Conservation (phyloP, 2,888 invertebrate genomes). For the Drosophila barbarae region DNA sequence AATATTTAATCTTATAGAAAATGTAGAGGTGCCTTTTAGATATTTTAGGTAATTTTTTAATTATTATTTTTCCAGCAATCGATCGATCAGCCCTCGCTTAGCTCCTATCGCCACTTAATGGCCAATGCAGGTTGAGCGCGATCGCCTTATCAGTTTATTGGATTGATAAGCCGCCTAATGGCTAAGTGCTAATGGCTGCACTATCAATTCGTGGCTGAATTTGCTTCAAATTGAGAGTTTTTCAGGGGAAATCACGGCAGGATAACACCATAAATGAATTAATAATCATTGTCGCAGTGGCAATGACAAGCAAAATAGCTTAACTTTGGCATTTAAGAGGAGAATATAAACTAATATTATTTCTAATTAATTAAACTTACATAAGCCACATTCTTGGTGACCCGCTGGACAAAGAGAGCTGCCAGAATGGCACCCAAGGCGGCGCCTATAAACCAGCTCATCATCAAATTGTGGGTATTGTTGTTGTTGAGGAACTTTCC, state of each 20-base stretch:
- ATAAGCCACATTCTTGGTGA: constrained; percentile 74
- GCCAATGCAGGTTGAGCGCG: constrained; percentile 50
- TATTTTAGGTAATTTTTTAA: not conserved
- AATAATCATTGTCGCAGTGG: not conserved
- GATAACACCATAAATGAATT: not conserved
- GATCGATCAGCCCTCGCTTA: constrained; percentile 39
- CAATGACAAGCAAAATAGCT: not conserved
- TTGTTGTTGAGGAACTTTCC: constrained; percentile 55
- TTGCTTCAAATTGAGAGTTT: constrained; percentile 1
- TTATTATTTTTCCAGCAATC: constrained; percentile 10
- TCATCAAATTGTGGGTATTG: constrained; percentile 64
- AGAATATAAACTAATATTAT: not conserved
- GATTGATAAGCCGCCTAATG: constrained; percentile 37
- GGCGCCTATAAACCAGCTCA: constrained; percentile 76
- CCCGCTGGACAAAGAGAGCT: constrained; percentile 68
- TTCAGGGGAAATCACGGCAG: constrained; percentile 10
- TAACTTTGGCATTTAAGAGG: not conserved
- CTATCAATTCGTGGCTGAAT: constrained; percentile 12
- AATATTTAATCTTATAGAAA: too few relatives aligned
- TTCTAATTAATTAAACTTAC: constrained; percentile 59
- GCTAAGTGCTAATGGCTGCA: constrained; percentile 30
- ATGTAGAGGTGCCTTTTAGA: too few relatives aligned
- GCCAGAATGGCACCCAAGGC: constrained; percentile 70
- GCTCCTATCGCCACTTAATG: constrained; percentile 42
- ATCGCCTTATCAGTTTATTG: constrained; percentile 56